Conservation (phyloP, 2,113 vertebrate species). For the pig (Sus scrofa) region T2T-Sscrofa CM000824.6:176936501-176937000, state of each 20-base stretch:
- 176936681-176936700: background rate
- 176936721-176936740: background rate
- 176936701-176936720: background rate
- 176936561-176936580: conserved; percentile 19
- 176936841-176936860: conserved; percentile 20
- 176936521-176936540: conserved; percentile 3
- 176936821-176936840: conserved; percentile 14
- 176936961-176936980: background rate
- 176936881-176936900: conserved; percentile 18
- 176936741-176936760: conserved; percentile 8
- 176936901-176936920: background rate
- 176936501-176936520: background rate
- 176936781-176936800: conserved; percentile 5
- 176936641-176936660: background rate
- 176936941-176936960: background rate
- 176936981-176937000: background rate
- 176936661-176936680: background rate
- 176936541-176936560: conserved; percentile 45
- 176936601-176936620: background rate
- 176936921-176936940: background rate
- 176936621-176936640: conserved; percentile 29
- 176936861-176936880: background rate
- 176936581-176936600: conserved; percentile 38
- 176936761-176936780: conserved; percentile 33
- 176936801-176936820: conserved; percentile 33